Evolutionary conservation across 2,797 vertebrate species (phyloP).

Genomic region (Xiphophorus birchmanni): DNA sequence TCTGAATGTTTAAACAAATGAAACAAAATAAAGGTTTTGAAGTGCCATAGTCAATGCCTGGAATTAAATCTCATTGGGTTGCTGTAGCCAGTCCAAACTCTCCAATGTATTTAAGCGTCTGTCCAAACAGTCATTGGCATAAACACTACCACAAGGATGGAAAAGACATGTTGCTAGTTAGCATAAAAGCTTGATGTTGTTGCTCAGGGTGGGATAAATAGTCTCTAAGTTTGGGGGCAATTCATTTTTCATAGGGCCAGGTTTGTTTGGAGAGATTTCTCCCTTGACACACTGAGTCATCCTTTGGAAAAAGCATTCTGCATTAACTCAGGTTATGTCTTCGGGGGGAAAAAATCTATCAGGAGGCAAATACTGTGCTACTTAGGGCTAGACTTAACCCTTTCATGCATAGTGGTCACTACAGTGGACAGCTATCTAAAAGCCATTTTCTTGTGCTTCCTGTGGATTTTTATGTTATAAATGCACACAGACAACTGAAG

Average conservation of each 20-base stretch:
- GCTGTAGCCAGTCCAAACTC: background rate
- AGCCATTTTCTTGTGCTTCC: too few relatives aligned
- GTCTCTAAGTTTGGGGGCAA: background rate
- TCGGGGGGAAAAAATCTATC: fast-evolving
- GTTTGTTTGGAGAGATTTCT: background rate
- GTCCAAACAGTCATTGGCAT: background rate
- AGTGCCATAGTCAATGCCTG: background rate
- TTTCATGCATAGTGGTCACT: too few relatives aligned
- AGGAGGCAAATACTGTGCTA: background rate
- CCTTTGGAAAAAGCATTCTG: background rate
- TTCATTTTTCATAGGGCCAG: background rate
- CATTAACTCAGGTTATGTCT: background rate
- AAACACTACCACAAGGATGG: too few relatives aligned
- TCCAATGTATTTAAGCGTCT: background rate
- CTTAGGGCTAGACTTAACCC: background rate
- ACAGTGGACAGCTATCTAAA: too few relatives aligned
- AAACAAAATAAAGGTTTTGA: background rate
- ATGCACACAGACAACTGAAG: too few relatives aligned
- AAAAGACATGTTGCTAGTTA: background rate
- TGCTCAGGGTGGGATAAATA: background rate
- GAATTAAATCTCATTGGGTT: background rate
- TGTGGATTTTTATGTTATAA: too few relatives aligned
- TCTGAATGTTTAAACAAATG: background rate
- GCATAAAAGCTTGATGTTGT: background rate
- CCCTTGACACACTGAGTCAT: background rate